phyloP scores from a whole-genome alignment of 2,888 invertebrate species.

The Neoitamus cyanurus region DNA sequence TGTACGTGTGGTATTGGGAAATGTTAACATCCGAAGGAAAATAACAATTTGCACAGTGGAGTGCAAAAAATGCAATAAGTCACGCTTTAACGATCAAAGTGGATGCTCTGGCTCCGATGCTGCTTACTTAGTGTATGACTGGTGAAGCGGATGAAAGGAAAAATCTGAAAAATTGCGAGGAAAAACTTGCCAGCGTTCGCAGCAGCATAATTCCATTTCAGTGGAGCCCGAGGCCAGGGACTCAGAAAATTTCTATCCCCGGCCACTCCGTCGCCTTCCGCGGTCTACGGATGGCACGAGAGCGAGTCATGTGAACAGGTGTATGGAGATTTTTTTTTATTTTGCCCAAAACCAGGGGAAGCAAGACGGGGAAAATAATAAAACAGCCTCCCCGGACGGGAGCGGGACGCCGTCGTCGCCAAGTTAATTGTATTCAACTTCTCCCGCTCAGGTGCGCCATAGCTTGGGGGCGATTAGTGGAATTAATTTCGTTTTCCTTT shows the following conservation, averaged over 20 bases:
- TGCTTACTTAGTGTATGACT: slow-evolving; percentile 39
- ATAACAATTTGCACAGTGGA: slow-evolving; percentile 46
- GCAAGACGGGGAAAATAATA: slow-evolving; percentile 2
- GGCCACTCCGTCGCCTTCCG: not conserved
- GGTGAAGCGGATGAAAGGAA: slow-evolving; percentile 45
- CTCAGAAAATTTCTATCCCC: slow-evolving; percentile 25
- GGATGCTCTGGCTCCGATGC: slow-evolving; percentile 14
- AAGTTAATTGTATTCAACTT: slow-evolving; percentile 44
- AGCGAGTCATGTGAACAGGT: slow-evolving; percentile 27
- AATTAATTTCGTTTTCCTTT: slow-evolving; percentile 45
- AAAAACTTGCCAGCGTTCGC: slow-evolving; percentile 34
- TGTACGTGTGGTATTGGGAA: slow-evolving; percentile 22
- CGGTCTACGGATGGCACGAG: slow-evolving; percentile 12
- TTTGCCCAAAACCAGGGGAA: not conserved
- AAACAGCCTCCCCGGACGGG: not conserved
- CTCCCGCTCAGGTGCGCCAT: slow-evolving; percentile 24
- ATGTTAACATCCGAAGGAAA: slow-evolving; percentile 45
- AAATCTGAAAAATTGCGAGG: slow-evolving; percentile 41
- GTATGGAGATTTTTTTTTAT: slow-evolving; percentile 17
- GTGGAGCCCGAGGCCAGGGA: slow-evolving; percentile 21
- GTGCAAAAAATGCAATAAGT: slow-evolving; percentile 46
- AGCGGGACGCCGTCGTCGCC: not conserved
- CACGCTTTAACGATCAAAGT: slow-evolving; percentile 45
- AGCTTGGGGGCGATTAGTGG: slow-evolving; percentile 40
- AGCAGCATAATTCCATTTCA: slow-evolving; percentile 39